Percentiles rank a stretch among this genome's conserved stretches.
Conservation (phyloP, 2,797 vertebrate genomes). For the Eulemur coronatus region DNA sequence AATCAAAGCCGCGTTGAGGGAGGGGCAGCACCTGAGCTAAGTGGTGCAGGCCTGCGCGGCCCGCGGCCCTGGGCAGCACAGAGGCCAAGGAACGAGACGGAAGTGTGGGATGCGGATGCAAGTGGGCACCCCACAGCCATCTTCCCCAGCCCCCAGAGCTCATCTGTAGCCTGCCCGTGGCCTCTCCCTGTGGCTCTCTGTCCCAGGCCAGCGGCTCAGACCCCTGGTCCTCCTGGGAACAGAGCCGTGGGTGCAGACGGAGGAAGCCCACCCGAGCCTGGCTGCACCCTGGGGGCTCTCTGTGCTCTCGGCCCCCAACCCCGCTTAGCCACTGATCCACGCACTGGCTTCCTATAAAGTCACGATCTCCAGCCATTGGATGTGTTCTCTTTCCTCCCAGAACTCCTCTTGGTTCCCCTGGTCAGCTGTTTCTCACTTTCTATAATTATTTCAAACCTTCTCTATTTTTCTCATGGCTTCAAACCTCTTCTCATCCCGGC, state of each 20-base stretch:
- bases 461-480: not conserved
- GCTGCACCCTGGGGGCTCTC: not conserved
- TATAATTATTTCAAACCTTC: not conserved
- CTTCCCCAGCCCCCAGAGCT: not conserved
- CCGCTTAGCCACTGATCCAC: not conserved
- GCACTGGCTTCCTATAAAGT: not conserved
- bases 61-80: not conserved
- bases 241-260: not conserved
- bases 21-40: not conserved
- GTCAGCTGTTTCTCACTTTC: not conserved
- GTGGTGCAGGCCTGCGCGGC: not conserved
- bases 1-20: not conserved
- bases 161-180: not conserved
- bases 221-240: not conserved
- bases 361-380: not conserved
- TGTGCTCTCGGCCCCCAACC: not conserved
- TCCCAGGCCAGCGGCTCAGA: not conserved
- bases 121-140: no score
- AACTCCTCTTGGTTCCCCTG: not conserved
- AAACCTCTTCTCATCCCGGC: not conserved
- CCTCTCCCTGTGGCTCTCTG: not conserved
- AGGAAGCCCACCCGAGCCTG: conserved; percentile 63
- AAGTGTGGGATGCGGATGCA: no score
- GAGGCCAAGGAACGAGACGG: not conserved
- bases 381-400: not conserved